Evolutionary conservation across 2,113 vertebrate genomes (phyloP).

Genomic region (Charina bottae): DNA sequence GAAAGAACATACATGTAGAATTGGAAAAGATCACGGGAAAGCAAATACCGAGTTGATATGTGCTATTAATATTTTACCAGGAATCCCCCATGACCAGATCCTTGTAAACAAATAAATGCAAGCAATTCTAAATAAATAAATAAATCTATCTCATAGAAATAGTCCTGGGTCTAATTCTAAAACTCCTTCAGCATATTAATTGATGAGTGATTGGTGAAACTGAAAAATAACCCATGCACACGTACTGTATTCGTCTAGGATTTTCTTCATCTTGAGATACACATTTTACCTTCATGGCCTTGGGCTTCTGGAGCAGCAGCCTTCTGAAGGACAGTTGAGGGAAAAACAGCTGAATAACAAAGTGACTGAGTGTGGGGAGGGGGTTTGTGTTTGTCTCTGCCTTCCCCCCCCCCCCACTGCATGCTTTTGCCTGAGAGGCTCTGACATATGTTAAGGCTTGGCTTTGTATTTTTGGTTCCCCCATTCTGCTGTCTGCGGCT

Average conservation of each 20-base stretch:
- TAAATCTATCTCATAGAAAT: no score
- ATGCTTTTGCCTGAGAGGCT: not conserved
- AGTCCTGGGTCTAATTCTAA: not conserved
- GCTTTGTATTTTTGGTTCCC: slow-evolving; percentile 40
- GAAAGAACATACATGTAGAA: rapidly evolving
- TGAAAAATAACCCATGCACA: not conserved
- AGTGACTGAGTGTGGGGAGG: slow-evolving; percentile 45
- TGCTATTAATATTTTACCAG: not conserved
- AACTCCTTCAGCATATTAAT: not conserved
- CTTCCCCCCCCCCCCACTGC: not conserved
- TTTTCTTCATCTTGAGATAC: slow-evolving; percentile 41
- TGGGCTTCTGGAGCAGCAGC: slow-evolving; percentile 45
- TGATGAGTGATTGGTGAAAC: slow-evolving; percentile 1
- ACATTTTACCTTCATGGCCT: slow-evolving; percentile 37
- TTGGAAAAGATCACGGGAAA: rapidly evolving
- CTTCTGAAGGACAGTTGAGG: slow-evolving; percentile 43
- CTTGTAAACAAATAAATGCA: not conserved
- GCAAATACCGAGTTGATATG: not conserved
- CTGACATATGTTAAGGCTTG: slow-evolving; percentile 42
- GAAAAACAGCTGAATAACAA: slow-evolving; percentile 52
- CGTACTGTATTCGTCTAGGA: slow-evolving; percentile 40
- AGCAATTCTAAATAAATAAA: not conserved
- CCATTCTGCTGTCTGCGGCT: slow-evolving; percentile 32
- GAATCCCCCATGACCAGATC: not conserved
- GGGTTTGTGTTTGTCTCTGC: slow-evolving; percentile 10